Evolutionary conservation across 2,888 invertebrate genomes (phyloP).

Genomic region (Polydrusus pterygomalis): DNA sequence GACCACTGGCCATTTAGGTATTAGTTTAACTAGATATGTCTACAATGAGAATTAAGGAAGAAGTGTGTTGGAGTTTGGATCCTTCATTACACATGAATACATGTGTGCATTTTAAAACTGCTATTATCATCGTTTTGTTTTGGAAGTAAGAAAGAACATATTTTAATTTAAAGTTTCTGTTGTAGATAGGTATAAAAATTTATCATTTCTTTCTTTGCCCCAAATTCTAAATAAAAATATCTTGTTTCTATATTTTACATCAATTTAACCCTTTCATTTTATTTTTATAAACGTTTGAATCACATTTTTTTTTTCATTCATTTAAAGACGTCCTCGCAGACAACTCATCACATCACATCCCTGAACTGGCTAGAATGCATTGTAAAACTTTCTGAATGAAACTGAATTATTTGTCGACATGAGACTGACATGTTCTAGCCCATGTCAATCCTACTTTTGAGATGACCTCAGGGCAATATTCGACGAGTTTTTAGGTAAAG

Average conservation of each 20-base stretch:
- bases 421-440: slow-evolving; percentile 63
- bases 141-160: too few species aligned
- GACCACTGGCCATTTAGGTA: too few species aligned
- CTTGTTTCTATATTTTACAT: slow-evolving; percentile 1
- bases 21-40: too few species aligned
- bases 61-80: too few species aligned
- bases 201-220: too few species aligned
- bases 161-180: too few species aligned
- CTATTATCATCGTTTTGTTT: too few species aligned
- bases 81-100: too few species aligned
- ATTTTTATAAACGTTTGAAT: background rate
- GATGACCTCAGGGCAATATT: slow-evolving; percentile 3
- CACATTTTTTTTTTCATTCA: slow-evolving; percentile 22
- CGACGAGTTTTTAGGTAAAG: background rate
- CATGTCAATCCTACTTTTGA: slow-evolving; percentile 58
- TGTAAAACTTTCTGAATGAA: slow-evolving; percentile 56
- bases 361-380: slow-evolving; percentile 24
- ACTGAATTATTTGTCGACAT: slow-evolving; percentile 55
- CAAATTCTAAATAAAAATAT: background rate
- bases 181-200: too few species aligned
- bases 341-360: slow-evolving; percentile 1
- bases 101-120: too few species aligned
- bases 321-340: slow-evolving; percentile 6
- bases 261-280: slow-evolving; percentile 9
- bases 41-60: too few species aligned